Evolutionary conservation across 2,113 vertebrate species (phyloP).

Genomic region (Semnornis frantzii): DNA sequence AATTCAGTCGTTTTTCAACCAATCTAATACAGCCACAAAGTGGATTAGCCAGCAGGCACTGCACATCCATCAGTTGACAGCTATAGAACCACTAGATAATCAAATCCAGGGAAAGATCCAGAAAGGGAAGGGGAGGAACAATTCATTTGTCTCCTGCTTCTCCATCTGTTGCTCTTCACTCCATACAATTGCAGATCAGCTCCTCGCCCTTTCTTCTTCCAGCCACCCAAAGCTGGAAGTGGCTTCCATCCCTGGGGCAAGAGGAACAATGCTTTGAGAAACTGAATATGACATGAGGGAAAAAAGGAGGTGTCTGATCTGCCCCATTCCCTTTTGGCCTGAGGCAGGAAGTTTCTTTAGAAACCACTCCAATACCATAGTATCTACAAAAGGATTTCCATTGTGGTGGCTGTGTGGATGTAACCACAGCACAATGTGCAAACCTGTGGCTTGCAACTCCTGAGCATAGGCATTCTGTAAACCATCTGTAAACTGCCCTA

Average conservation of each 20-base stretch:
- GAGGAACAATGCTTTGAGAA: neutral
- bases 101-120: conserved; percentile 45
- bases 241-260: neutral
- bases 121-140: conserved; percentile 35
- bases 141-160: conserved; percentile 11
- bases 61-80: conserved; percentile 4
- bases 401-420: neutral
- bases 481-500: neutral
- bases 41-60: conserved; percentile 43
- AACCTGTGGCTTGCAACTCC: neutral
- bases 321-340: neutral
- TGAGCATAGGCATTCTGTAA: neutral
- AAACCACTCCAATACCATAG: neutral
- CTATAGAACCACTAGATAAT: conserved; percentile 36
- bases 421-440: neutral
- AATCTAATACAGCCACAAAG: conserved; percentile 30
- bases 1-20: conserved; percentile 26
- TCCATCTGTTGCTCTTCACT: conserved; percentile 31
- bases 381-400: neutral
- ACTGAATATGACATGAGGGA: neutral
- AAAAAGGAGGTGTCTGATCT: neutral
- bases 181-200: neutral
- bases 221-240: neutral
- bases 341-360: neutral
- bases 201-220: neutral